phyloP scores from a whole-genome alignment of 2,113 vertebrate genomes.

The Anas platyrhynchos region DNA sequence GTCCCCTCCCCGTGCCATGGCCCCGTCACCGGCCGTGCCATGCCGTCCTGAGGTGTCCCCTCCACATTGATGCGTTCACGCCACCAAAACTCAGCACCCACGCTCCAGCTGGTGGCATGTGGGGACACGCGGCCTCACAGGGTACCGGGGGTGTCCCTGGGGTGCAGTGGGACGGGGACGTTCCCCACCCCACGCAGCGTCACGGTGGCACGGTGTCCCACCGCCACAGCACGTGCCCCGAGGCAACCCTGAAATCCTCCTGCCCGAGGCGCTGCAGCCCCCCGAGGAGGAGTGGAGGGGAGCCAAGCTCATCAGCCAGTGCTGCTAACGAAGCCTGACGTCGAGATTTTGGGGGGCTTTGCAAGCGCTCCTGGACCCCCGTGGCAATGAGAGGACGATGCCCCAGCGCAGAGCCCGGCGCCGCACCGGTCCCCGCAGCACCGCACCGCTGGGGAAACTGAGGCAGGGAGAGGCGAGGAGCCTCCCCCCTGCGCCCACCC shows the following conservation, averaged over 20 bases:
- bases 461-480: background rate
- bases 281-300: accelerated
- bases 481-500: background rate
- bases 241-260: background rate
- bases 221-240: accelerated
- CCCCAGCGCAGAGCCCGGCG: background rate
- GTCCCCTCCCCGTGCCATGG: background rate
- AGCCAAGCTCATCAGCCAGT: background rate
- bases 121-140: background rate
- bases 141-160: background rate
- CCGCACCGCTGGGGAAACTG: background rate
- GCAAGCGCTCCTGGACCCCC: background rate
- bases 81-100: accelerated
- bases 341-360: accelerated
- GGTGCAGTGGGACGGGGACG: background rate
- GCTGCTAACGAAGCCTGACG: accelerated
- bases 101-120: background rate
- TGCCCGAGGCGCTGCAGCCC: too few relatives aligned
- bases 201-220: accelerated
- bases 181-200: background rate
- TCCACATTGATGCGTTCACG: background rate
- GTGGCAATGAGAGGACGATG: background rate
- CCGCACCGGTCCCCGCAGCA: background rate
- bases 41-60: background rate
- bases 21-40: accelerated